Conservation (phyloP, 1,140 invertebrate genomes). For the Capitella teleta region DNA sequence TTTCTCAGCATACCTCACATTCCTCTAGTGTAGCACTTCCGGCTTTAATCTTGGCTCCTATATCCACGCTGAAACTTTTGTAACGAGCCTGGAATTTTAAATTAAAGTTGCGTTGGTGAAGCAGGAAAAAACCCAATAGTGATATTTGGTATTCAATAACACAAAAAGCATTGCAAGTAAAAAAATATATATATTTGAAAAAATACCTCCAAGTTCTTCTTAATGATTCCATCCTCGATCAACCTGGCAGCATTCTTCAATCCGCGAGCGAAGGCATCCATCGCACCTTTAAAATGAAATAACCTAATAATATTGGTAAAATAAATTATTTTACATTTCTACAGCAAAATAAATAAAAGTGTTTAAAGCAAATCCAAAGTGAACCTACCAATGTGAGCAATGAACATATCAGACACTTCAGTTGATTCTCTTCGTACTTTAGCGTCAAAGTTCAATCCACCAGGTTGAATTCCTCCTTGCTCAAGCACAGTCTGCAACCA, state of each 20-base stretch:
- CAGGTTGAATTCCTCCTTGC: conserved; percentile 49
- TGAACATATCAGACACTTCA: conserved; percentile 48
- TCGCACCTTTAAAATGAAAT: conserved; percentile 33
- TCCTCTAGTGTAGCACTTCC: conserved; percentile 51
- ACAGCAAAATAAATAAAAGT: not conserved
- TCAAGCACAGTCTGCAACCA: conserved; percentile 27
- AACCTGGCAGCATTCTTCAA: conserved; percentile 47
- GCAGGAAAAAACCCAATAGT: no score
- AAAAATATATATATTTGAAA: not conserved
- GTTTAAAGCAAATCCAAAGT: not conserved
- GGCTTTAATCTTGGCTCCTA: conserved; percentile 48
- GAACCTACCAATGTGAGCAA: conserved; percentile 44
- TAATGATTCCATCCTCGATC: conserved; percentile 33
- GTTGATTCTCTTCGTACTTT: conserved; percentile 45
- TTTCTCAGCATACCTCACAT: conserved; percentile 27
- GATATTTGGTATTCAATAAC: not conserved
- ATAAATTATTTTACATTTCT: not conserved
- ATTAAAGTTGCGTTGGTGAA: not conserved
- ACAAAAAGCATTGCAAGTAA: not conserved
- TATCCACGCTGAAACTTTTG: conserved; percentile 47
- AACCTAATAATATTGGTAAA: not conserved
- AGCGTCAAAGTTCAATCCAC: conserved; percentile 52
- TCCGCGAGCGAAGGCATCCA: conserved; percentile 51
- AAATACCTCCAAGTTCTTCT: conserved; percentile 23
- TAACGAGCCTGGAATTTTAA: conserved; percentile 43